A percentile compares a stretch with the other conserved stretches of the same genome.
These are phyloP conservation scores for Artemia sinica DNA, from an alignment of 2,888 invertebrate genomes.

Conservation along the genomic window DNA sequence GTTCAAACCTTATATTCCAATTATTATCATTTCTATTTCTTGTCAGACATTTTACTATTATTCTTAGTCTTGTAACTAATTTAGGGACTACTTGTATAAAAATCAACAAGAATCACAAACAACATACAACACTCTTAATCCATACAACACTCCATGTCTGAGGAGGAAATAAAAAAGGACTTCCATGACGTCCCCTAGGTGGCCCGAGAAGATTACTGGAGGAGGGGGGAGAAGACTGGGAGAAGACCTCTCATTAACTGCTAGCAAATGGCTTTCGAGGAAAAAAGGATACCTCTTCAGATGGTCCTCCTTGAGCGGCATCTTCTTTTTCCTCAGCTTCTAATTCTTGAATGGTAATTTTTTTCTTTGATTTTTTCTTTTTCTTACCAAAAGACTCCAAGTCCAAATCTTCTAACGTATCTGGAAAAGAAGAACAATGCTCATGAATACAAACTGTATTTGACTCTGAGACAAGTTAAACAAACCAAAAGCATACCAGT, in stretches of 20 bases:
- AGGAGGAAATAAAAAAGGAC: slow-evolving; percentile 20
- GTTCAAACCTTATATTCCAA: too few relatives aligned
- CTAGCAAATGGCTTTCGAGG: too few relatives aligned
- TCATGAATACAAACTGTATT: too few relatives aligned
- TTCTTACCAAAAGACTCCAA: slow-evolving; percentile 71
- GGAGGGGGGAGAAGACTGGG: too few relatives aligned
- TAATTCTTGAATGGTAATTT: slow-evolving; percentile 68
- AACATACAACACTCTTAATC: slow-evolving; percentile 24
- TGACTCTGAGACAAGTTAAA: too few relatives aligned
- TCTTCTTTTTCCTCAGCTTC: slow-evolving; percentile 57
- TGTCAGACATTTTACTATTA: too few relatives aligned
- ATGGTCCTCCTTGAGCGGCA: slow-evolving; percentile 28
- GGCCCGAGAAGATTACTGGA: too few relatives aligned
- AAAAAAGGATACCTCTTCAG: slow-evolving; percentile 25
- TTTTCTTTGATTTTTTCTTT: slow-evolving; percentile 81
- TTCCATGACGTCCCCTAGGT: too few relatives aligned
- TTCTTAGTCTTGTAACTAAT: slow-evolving; percentile 29
- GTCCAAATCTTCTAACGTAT: slow-evolving; percentile 29
- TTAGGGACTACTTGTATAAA: slow-evolving; percentile 26
- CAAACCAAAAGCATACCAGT: too few relatives aligned
- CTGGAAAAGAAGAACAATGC: too few relatives aligned
- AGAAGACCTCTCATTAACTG: too few relatives aligned
- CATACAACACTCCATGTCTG: slow-evolving; percentile 19
- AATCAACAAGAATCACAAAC: slow-evolving; percentile 27
- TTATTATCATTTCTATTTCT: too few relatives aligned